Base-by-base conservation (phyloP, 2,113 vertebrate species). In the Sinocyclocheilus maitianheensis region DNA sequence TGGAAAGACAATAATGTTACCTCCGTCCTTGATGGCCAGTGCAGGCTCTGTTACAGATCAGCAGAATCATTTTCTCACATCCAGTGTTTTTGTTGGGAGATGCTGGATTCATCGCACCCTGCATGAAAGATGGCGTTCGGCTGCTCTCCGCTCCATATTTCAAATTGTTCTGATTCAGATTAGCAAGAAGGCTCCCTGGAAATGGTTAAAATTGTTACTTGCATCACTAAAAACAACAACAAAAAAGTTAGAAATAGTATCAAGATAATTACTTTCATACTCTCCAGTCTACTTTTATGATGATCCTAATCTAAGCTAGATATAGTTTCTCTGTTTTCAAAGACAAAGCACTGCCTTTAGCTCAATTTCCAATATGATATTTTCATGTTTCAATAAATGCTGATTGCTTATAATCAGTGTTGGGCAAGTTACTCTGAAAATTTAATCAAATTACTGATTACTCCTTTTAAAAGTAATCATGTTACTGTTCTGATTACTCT, bases 131-230 rank as follows among this genome's bases (percentile, higher is more conserved):
- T 11, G 96, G 89, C 5, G 96, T 95, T 91, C 96, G 93, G 84
- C 93, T 93, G 91, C 94, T 95, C 89, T 99, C 98, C 79, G 91
- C 89, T 84, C 94, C 94, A 77, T 96, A 96, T 91, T 97, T 99
- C 90, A 99, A 93, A 93, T 98, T 98, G 93, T 99, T 99, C 91
- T 99, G 96, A 91, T 99, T 99, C 91, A 96, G 95, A 91, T 98
- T 99, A 90, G 97, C 95, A 63, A 97, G 95, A 77, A 98, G 96
- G 88, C 97, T 98, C 95, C 95, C 95, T 96, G 87, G 34, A 40
- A 89, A 87, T 77, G 22, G 26, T 16, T 46, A 81, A 40, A 85
- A 55, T 77, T 51, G 81, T 51, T 14, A 48, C 18, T 2, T 63
- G 5, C 16, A 60, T n/a, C 12, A 79, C 18, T 58, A 5, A n/a